Evolutionary conservation across 2,113 vertebrate genomes (phyloP).

Genomic region (Cebidichthys violaceus): DNA sequence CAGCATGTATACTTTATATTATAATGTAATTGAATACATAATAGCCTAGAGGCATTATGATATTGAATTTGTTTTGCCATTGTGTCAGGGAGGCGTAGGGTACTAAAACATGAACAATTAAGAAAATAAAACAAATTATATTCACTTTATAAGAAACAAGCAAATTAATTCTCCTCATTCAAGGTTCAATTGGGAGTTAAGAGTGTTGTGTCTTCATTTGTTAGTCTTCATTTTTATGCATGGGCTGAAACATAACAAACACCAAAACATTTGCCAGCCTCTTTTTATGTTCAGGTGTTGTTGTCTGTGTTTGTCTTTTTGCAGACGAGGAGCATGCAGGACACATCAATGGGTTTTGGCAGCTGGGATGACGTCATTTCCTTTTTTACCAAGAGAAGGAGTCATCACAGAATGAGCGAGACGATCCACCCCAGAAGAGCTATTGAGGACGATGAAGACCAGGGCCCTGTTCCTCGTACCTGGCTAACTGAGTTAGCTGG

Average conservation of each 20-base stretch:
- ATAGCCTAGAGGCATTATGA: background rate
- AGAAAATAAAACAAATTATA: too few relatives aligned
- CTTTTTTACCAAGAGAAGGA: slow-evolving; percentile 86
- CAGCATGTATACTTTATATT: background rate
- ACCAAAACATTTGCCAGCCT: background rate
- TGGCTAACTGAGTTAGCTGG: too few relatives aligned
- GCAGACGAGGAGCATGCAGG: slow-evolving; percentile 86
- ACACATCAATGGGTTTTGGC: slow-evolving; percentile 89
- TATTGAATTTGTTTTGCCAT: background rate
- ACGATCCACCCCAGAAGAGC: background rate
- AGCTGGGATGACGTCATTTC: slow-evolving; percentile 85
- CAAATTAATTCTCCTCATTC: background rate
- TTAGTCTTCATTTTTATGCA: background rate
- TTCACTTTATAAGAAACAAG: background rate
- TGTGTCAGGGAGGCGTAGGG: background rate
- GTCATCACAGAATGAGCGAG: slow-evolving; percentile 54
- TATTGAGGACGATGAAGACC: background rate
- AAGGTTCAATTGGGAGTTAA: background rate
- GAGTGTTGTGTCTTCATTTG: background rate
- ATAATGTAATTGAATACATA: background rate
- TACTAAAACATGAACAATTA: background rate
- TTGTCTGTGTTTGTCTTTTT: slow-evolving; percentile 11
- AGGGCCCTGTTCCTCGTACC: too few relatives aligned
- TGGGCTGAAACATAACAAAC: background rate
- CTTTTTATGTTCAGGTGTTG: background rate